A percentile compares a stretch with the other conserved stretches of the same genome.
Conservation (phyloP, 2,113 vertebrate species). For the Glaucomys volans region DNA sequence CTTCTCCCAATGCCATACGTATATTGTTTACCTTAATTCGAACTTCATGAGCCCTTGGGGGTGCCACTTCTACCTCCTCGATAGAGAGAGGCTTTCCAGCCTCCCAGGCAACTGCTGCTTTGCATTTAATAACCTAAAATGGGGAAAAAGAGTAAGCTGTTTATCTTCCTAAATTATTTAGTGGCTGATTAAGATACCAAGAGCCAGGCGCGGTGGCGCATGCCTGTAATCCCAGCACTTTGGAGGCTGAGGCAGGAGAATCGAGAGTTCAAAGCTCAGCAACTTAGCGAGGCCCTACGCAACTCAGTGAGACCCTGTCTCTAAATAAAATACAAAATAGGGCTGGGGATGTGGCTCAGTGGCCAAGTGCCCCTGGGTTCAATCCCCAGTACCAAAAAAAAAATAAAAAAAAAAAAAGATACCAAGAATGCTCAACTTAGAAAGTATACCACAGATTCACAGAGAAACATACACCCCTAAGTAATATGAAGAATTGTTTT, state of each 20-base stretch:
- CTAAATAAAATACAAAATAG: too few species aligned
- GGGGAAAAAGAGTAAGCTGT: neutral
- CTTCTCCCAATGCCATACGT: neutral
- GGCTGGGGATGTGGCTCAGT: too few species aligned
- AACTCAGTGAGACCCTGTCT: too few species aligned
- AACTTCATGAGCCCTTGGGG: conserved; percentile 91
- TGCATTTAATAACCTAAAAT: conserved; percentile 88
- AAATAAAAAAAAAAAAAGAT: too few species aligned
- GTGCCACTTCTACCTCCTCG: conserved; percentile 90
- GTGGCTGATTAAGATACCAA: neutral
- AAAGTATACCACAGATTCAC: conserved; percentile 1
- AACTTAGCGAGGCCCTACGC: too few species aligned
- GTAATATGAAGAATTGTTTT: neutral
- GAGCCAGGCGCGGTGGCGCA: too few species aligned
- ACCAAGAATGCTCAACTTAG: neutral
- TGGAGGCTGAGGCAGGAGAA: too few species aligned
- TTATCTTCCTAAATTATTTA: conserved; percentile 7
- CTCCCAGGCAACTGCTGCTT: conserved; percentile 91
- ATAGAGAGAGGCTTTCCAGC: conserved; percentile 89
- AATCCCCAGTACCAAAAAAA: too few species aligned
- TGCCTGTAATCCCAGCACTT: too few species aligned
- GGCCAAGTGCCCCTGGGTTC: too few species aligned
- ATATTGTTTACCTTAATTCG: conserved; percentile 90
- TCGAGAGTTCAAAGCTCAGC: too few species aligned
- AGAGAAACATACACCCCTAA: neutral